Evolutionary conservation across 2,797 vertebrate genomes (phyloP).

Genomic region (Karalla daura): DNA sequence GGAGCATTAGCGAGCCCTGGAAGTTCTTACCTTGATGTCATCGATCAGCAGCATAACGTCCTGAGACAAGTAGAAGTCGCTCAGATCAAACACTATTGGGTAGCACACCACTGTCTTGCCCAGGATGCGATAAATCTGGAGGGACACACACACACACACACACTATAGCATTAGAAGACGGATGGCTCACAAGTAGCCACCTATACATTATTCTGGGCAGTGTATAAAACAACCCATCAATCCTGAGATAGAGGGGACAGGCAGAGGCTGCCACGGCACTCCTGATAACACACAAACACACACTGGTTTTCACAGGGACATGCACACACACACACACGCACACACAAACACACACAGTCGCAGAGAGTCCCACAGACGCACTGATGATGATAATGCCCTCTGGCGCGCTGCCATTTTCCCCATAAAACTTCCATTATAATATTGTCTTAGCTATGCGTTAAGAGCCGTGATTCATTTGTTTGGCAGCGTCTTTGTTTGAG

Average conservation of each 20-base stretch:
- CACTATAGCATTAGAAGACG: conserved; percentile 62
- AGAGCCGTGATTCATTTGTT: conserved; percentile 68
- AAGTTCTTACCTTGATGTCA: conserved; percentile 93
- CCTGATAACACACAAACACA: conserved; percentile 35
- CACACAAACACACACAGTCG: not conserved
- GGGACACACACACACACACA: conserved; percentile 40
- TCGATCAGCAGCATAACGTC: conserved; percentile 98
- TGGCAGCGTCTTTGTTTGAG: conserved; percentile 54
- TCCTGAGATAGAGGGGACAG: conserved; percentile 48
- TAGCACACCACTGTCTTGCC: conserved; percentile 98
- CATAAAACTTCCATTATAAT: conserved; percentile 73
- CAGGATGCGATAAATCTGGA: conserved; percentile 96
- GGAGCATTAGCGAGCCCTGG: not conserved
- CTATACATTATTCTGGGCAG: conserved; percentile 67
- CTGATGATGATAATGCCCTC: conserved; percentile 69
- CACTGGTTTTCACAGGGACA: conserved; percentile 26
- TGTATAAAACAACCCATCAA: conserved; percentile 71
- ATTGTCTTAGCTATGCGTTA: conserved; percentile 62
- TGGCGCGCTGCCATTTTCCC: conserved; percentile 68
- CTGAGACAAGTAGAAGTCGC: conserved; percentile 99
- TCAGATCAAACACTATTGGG: conserved; percentile 98
- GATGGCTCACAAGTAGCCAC: conserved; percentile 63
- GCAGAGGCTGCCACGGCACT: conserved; percentile 23
- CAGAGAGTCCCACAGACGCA: conserved; percentile 22
- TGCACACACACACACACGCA: not conserved